These are phyloP conservation scores for Craniophora ligustri DNA, from an alignment of 2,888 invertebrate species.

Conservation along the genomic window DNA sequence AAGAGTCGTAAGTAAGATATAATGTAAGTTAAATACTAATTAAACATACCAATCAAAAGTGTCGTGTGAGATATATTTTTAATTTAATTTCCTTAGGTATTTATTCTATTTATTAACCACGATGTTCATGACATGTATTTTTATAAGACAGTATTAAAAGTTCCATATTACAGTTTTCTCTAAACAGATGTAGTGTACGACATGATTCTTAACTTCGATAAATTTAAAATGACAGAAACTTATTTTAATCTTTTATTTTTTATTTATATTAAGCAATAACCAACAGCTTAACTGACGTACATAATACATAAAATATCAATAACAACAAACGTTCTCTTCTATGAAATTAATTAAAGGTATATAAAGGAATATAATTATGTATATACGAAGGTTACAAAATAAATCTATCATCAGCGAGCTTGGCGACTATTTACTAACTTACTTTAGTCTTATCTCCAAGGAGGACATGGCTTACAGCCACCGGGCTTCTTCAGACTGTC, in stretches of 20 bases:
- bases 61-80: conserved; percentile 79
- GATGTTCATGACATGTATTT: neutral
- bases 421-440: conserved; percentile 15
- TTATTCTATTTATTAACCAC: neutral
- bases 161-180: too few relatives aligned
- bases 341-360: conserved; percentile 11
- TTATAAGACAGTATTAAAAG: neutral
- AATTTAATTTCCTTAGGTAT: conserved; percentile 51
- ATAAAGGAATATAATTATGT: conserved; percentile 14
- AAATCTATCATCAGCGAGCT: conserved; percentile 12
- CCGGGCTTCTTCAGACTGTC: conserved; percentile 13
- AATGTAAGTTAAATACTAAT: conserved; percentile 75
- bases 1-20: conserved; percentile 87
- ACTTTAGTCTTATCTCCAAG: conserved; percentile 61
- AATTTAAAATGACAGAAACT: neutral
- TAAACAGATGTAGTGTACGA: too few relatives aligned
- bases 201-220: neutral
- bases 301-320: conserved; percentile 44
- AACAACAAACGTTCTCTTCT: conserved; percentile 36
- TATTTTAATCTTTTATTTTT: conserved; percentile 18
- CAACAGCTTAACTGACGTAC: conserved; percentile 60
- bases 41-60: conserved; percentile 84
- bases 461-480: conserved; percentile 28
- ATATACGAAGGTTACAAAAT: conserved; percentile 4
- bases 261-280: conserved; percentile 57